These are phyloP conservation scores for Asarcornis scutulata DNA, from an alignment of 2,113 vertebrate genomes.

Conservation along the genomic window DNA sequence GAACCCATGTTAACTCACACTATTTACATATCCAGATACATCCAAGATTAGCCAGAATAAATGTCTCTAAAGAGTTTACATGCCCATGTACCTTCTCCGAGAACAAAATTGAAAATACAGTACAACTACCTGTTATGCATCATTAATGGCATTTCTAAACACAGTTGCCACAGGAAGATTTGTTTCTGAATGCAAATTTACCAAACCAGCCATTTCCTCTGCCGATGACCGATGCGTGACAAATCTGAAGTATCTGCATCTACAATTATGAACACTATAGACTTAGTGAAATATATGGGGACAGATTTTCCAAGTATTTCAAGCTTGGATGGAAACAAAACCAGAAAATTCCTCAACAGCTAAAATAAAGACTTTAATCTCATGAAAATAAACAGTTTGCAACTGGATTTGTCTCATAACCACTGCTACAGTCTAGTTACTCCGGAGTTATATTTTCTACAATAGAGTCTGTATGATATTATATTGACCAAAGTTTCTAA, in stretches of 20 bases:
- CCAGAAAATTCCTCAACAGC: background rate
- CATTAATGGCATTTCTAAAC: background rate
- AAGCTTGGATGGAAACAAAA: background rate
- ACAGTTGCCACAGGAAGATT: background rate
- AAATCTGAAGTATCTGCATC: background rate
- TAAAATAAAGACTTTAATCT: background rate
- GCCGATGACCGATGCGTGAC: background rate
- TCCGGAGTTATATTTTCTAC: background rate
- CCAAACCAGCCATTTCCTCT: background rate
- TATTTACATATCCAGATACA: background rate
- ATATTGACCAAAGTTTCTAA: background rate
- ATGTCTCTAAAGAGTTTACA: background rate
- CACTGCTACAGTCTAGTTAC: background rate
- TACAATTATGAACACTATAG: background rate
- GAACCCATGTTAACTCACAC: background rate
- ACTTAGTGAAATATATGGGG: background rate
- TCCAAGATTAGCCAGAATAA: background rate
- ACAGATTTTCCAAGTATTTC: background rate
- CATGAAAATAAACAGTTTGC: background rate
- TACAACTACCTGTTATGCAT: background rate
- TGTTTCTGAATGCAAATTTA: conserved; percentile 15
- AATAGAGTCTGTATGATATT: background rate
- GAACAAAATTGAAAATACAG: background rate
- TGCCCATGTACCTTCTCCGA: background rate
- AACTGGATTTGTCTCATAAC: background rate